phyloP scores from a whole-genome alignment of 64 coral and sea anemone genomes.

The Actinia tenebrosa region DNA sequence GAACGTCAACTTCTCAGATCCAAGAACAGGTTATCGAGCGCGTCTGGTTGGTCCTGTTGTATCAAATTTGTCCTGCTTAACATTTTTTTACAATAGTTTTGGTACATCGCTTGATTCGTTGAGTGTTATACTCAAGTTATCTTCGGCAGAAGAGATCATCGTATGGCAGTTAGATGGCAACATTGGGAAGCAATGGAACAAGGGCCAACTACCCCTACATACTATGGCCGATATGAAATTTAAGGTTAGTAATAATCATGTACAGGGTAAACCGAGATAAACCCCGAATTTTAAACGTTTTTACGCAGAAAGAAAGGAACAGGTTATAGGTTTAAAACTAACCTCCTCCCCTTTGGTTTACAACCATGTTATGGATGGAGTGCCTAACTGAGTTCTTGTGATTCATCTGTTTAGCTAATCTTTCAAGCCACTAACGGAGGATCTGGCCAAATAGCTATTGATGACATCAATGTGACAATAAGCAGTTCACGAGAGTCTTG shows the following conservation, averaged over 20 bases:
- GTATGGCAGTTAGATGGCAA: conserved; percentile 7
- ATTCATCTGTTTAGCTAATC: not conserved
- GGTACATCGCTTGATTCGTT: not conserved
- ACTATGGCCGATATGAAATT: not conserved
- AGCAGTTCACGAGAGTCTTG: not conserved
- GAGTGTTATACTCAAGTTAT: not conserved
- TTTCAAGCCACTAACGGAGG: not conserved
- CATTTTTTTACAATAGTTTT: conserved; percentile 7
- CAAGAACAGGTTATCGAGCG: not conserved
- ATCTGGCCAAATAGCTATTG: not conserved
- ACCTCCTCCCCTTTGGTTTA: too few relatives aligned
- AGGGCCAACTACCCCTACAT: conserved; percentile 4
- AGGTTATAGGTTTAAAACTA: too few relatives aligned
- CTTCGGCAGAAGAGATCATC: not conserved
- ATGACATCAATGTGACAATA: not conserved
- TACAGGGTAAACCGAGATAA: too few relatives aligned
- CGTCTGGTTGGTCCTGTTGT: not conserved
- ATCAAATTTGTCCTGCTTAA: not conserved
- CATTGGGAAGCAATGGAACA: not conserved
- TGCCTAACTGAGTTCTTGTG: not conserved
- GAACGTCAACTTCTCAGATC: not conserved
- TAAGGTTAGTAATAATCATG: not conserved
- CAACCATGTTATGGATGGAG: too few relatives aligned
- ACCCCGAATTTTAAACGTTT: too few relatives aligned
- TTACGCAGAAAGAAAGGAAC: too few relatives aligned